Evolutionary conservation across 2,797 vertebrate genomes (phyloP), one percentile per base, ranked within the genome.

Genomic region (Pelodytes ibericus): DNA sequence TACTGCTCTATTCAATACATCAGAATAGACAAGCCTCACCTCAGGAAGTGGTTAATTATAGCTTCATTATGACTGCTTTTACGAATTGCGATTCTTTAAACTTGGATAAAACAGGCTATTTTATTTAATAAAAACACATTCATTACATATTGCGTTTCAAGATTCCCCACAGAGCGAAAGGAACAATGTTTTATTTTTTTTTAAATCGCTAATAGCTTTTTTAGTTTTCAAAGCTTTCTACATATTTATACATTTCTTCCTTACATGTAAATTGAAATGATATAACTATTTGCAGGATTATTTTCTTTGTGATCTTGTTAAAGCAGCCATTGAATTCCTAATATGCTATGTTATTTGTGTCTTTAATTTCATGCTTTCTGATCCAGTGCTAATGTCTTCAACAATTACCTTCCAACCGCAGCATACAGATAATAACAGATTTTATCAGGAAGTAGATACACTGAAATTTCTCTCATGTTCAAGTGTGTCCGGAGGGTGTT

Each of bases 301-400:
- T 62, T 78, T 41, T 61, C 53, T 66, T 36, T 61, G 39, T 78
- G 56, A 78, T 67, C 25, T 84, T 71, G 71, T 69, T 69, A 87
- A 80, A 75, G 29, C 33, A 60, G 0, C 8, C 68, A 60, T 83
- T 85, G 87, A 81, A 30, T 22, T 72, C 70, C 84, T 86, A 59
- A 82, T 86, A 88, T 87, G 80, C 71, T 73, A 77, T 70, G 59
- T 83, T 84, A 71, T 84, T 88, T 87, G 67, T 86, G 80, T 82
- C 81, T 81, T 87, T 87, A 82, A 86, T 89, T 88, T 87, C 83
- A 79, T 71, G 70, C 77, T 84, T n/a, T 84, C 83, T 86, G 82
- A 84, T 88, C 76, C 65, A 72, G 82, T 80, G 71, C 80, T 89
- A 82, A 89, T 91, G 88, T 88, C 84, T 85, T 88, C 82, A 80